phyloP scores from a whole-genome alignment of 2,888 invertebrate species.

The Tetropium fuscum region DNA sequence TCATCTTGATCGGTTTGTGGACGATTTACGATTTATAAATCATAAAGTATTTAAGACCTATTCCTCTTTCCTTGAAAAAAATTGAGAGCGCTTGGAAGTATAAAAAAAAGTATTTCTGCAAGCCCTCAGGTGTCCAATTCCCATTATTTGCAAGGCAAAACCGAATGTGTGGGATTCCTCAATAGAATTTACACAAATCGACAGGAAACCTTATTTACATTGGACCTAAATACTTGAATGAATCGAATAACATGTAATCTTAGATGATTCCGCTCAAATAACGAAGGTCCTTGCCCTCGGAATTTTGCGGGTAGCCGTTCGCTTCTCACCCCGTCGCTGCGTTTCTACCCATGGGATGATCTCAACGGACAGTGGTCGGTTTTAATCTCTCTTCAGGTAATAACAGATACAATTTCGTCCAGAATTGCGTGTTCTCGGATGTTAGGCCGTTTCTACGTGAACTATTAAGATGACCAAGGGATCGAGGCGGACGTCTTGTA shows the following conservation, averaged over 20 bases:
- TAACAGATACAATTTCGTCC: slow-evolving; percentile 15
- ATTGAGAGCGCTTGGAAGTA: no score
- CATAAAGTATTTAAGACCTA: no score
- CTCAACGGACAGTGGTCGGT: slow-evolving; percentile 26
- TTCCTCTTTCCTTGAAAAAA: no score
- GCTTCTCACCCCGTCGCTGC: slow-evolving; percentile 11
- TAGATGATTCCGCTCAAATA: slow-evolving; percentile 44
- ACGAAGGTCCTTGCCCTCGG: slow-evolving; percentile 39
- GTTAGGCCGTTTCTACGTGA: no score
- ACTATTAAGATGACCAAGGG: no score
- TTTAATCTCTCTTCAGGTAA: slow-evolving; percentile 13
- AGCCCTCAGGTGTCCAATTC: slow-evolving; percentile 43
- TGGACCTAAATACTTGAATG: slow-evolving; percentile 42
- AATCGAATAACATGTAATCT: slow-evolving; percentile 48
- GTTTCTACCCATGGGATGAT: slow-evolving; percentile 8
- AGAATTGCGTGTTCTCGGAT: slow-evolving; percentile 3
- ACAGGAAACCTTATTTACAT: slow-evolving; percentile 50
- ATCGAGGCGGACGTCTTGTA: no score
- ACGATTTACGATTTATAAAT: no score
- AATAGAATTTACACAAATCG: slow-evolving; percentile 37
- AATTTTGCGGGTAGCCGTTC: slow-evolving; percentile 26
- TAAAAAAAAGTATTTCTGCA: slow-evolving; percentile 10
- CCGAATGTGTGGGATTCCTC: slow-evolving; percentile 45
- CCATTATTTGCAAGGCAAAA: slow-evolving; percentile 41
- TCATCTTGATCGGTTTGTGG: no score